Conservation (phyloP, 2,113 vertebrate species). For the Lichenostomus cassidix region DNA sequence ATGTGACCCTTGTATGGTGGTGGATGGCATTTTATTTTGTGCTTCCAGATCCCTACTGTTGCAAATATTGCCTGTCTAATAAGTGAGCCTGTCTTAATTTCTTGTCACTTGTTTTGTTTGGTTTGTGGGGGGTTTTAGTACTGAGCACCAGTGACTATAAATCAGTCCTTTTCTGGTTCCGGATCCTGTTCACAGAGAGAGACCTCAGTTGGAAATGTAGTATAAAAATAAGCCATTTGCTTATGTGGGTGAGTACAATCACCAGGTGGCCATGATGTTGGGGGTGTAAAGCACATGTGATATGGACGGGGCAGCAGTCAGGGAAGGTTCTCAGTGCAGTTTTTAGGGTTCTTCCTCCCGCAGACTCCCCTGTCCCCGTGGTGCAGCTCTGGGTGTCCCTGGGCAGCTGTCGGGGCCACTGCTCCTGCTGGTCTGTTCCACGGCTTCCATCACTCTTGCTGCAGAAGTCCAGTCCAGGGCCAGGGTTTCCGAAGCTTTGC, state of each 20-base stretch:
- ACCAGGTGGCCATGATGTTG: not conserved
- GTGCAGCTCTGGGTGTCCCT: not conserved
- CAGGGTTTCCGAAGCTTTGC: not conserved
- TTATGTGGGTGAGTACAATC: slow-evolving; percentile 32
- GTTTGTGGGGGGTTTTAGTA: not conserved
- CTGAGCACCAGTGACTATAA: slow-evolving; percentile 70
- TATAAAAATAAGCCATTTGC: slow-evolving; percentile 82
- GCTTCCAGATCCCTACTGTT: slow-evolving; percentile 31
- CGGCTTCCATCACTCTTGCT: not conserved
- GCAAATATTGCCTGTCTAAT: not conserved
- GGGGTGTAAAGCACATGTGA: not conserved
- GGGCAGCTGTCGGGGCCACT: not conserved
- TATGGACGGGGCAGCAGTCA: not conserved
- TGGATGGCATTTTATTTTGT: not conserved
- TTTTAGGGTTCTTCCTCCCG: not conserved
- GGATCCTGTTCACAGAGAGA: slow-evolving; percentile 37
- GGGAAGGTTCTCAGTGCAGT: slow-evolving; percentile 40
- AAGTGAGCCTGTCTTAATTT: not conserved
- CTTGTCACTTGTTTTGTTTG: not conserved
- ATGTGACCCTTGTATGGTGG: not conserved
- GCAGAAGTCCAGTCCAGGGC: not conserved
- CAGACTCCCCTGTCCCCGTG: not conserved
- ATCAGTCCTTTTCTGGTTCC: slow-evolving; percentile 41
- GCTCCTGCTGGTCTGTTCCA: not conserved
- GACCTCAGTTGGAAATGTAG: slow-evolving; percentile 53